Base-by-base conservation (phyloP, 2,797 vertebrate genomes). In the Malacoctenus gilli region DNA sequence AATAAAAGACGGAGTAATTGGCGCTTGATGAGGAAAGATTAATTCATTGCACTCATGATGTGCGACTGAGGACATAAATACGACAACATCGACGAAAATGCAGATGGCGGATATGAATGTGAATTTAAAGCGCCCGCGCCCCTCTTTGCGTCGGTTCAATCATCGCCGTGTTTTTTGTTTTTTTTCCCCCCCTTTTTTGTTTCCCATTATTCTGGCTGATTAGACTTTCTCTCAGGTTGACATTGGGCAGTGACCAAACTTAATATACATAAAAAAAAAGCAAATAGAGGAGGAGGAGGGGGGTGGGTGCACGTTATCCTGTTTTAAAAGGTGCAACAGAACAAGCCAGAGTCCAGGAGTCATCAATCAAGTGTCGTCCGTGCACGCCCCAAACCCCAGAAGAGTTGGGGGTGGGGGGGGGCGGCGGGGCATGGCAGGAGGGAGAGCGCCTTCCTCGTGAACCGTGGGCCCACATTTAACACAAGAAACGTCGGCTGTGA, bases 1-100 rank as follows among this genome's bases (percentile, higher is more conserved):
- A 16, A 41, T 48, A 43, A 52, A 48, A 36, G 9, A 35, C n/a
- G 44, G 59, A 35, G 32, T 68, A 60, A 67, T 54, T 74, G 64
- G 5, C 55, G 44, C 50, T 63, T 13, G 37, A 11, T 67, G 52
- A 21, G 11, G 59, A 19, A 16, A 38, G 19, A 80, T 72, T 56
- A 1, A 63, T 53, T 70, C 37, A 44, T 25, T 39, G 23, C 3
- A 55, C 12, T 40, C 48, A 66, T 61, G 11, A 61, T 59, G 63
- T 19, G 34, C n/a, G n/a, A n/a, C n/a, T n/a, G 28, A 41, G 50
- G 21, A 56, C 30, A 43, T 10, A 35, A 54, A 15, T 32, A 38
- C 4, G 34, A 13, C 10, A 25, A 50, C 9, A n/a, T 7, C 21
- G 4, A 65, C 41, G 25, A 19, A 12, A 19, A 22, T 20, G n/a